These are phyloP conservation scores for Muricea muricata DNA, from an alignment of 92 coral and sea anemone genomes.

Conservation along the genomic window DNA sequence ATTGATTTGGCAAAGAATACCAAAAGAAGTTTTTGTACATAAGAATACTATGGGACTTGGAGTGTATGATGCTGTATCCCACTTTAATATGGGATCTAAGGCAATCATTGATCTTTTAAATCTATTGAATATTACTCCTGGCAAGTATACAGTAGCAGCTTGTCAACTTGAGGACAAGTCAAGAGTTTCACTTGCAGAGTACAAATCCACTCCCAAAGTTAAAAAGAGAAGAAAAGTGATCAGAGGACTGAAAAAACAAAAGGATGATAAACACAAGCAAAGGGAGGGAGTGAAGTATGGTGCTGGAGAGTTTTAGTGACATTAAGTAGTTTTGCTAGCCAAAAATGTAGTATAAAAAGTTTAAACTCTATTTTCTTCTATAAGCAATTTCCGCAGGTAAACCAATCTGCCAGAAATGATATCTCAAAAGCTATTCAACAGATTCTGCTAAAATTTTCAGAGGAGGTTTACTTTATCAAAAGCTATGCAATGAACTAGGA, in stretches of 20 bases:
- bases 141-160: slow-evolving; percentile 65
- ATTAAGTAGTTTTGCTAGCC: not conserved
- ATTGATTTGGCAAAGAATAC: slow-evolving; percentile 62
- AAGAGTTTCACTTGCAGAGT: too few relatives aligned
- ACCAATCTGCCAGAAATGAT: not conserved
- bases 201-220: not conserved
- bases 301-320: not conserved
- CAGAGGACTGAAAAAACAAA: not conserved
- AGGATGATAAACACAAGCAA: not conserved
- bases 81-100: slow-evolving; percentile 62
- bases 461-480: too few relatives aligned
- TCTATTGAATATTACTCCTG: slow-evolving; percentile 56
- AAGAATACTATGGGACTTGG: slow-evolving; percentile 64
- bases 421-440: not conserved
- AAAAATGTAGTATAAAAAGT: too few relatives aligned
- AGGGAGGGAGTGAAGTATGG: not conserved
- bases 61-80: slow-evolving; percentile 63
- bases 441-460: not conserved
- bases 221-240: not conserved
- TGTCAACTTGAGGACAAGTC: slow-evolving; percentile 15
- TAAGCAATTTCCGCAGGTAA: not conserved
- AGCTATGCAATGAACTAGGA: too few relatives aligned
- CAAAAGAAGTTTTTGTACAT: slow-evolving; percentile 57
- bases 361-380: too few relatives aligned
- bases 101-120: slow-evolving; percentile 58